Base-by-base conservation (phyloP, 2,888 invertebrate genomes). In the Acleris cristana region DNA sequence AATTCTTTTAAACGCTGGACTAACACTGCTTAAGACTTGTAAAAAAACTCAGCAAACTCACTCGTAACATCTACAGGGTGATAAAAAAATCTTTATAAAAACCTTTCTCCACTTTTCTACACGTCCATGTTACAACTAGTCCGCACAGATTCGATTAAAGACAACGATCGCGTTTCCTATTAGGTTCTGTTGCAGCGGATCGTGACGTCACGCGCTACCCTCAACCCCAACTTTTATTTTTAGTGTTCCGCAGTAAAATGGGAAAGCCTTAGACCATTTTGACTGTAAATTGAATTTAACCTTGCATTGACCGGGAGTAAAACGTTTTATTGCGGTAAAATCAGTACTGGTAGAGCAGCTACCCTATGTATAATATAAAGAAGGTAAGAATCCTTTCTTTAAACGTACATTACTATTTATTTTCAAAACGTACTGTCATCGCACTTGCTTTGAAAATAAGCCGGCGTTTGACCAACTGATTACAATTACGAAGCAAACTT, bases 141-240 rank as follows among this genome's bases (percentile, higher is more conserved):
- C 76, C 74, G 76, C 77, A 76, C 76, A 80, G 82, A 89, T 87
- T 88, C 85, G 85, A 87, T 87, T 88, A 87, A 83, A 87, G 85
- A 86, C 85, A 86, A 86, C 83, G 87, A 88, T 88, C 85, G 84
- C 85, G 79, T 87, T 88, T 86, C 85, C 86, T 86, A 87, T 88
- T 87, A 87, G 82, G 82, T 83, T 84, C 79, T 77, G 83, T 84
- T 85, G 84, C 86, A 86, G 76, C 77, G 76, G 80, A 71, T 81
- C 81, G 81, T 87, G 85, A 83, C 83, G 84, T 85, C 85, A 86
- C 81, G 81, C 76, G 74, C 76, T 75, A 73, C 73, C 75, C 74
- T 72, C 73, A 65, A 72, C 72, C 69, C 69, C 67, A 69, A 74
- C 69, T 74, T 72, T 69, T 72, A 62, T 67, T 67, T 67, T 58